Base-by-base conservation (phyloP, 2,797 vertebrate species). In the Muscicapa comitata region DNA sequence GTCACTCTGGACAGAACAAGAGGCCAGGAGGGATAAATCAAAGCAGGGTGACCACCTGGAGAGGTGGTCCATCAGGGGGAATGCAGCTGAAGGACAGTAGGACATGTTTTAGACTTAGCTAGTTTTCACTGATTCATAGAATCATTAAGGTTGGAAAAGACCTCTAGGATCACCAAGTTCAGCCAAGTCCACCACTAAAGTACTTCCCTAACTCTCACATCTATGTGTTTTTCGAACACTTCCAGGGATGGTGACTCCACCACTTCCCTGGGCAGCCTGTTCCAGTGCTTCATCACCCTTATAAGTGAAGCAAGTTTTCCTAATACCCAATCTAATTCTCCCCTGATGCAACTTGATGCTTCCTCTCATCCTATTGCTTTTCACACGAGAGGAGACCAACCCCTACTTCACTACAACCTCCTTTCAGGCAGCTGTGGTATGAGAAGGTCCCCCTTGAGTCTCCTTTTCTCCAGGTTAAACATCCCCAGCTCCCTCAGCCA, bases 11-110 rank as follows among this genome's bases (percentile, higher is more conserved):
- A 51, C 53, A 48, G 20, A 92, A 43, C 6, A 7, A 51, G 37
- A 11, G 5, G 25, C 28, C 61, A 51, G 48, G 33, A 86, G 7
- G 45, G 16, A 37, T 11, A 57, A 86, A 73, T 3, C 0, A 0
- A 82, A 75, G 48, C 1, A 3, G 3, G 7, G 12, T 0, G 0
- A 51, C 13, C 43, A 59, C 24, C 23, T 3, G 1, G 9, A 62
- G 15, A 58, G 20, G 14, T 11, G 20, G 15, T 18, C 35, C 26
- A 29, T 29, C 55, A 38, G 35, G 17, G n/a, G 29, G 28, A 81
- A 47, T 0, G 9, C 71, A 87, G 25, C 18, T 33, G 15, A 47
- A 58, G 58, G 48, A 55, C 4, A 12, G 33, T 31, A 55, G 33
- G 57, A 53, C 7, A 2, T 5, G 5, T 20, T 74, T 51, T 11